These are phyloP conservation scores for Cyprinodon variegatus DNA, from an alignment of 2,113 vertebrate species.

Conservation along the genomic window DNA sequence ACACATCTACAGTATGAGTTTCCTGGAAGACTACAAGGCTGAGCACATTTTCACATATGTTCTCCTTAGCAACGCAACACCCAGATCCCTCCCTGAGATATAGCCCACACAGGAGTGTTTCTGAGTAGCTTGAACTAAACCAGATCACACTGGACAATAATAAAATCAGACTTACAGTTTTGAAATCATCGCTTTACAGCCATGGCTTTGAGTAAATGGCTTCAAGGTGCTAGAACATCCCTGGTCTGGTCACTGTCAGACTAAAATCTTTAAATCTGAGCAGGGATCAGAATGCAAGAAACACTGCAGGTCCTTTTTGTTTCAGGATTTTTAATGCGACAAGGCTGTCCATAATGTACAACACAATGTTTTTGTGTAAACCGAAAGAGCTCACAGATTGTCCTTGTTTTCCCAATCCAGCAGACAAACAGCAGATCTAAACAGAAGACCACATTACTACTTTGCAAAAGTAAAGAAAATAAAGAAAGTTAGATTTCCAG, in stretches of 20 bases:
- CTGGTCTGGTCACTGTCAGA: constrained; percentile 28
- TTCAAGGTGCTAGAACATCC: constrained; percentile 8
- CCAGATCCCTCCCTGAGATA: constrained; percentile 17
- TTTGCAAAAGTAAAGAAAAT: constrained; percentile 11
- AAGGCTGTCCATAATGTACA: constrained; percentile 7
- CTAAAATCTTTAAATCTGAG: constrained; percentile 13
- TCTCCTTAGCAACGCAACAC: constrained; percentile 22
- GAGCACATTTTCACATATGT: constrained; percentile 4
- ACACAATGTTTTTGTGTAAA: constrained; percentile 35
- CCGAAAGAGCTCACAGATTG: constrained; percentile 12
- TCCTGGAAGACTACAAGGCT: constrained; percentile 13
- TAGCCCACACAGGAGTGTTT: not conserved
- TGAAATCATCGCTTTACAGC: not conserved
- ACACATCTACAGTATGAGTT: constrained; percentile 24
- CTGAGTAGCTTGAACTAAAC: constrained; percentile 15
- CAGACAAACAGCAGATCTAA: constrained; percentile 40
- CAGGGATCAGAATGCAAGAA: constrained; percentile 25
- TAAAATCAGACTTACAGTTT: constrained; percentile 12
- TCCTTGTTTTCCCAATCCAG: constrained; percentile 22
- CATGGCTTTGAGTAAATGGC: constrained; percentile 12
- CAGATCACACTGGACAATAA: constrained; percentile 35
- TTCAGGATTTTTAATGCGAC: not conserved
- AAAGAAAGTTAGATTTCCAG: not conserved
- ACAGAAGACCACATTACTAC: constrained; percentile 28
- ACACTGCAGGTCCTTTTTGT: not conserved